phyloP scores from a whole-genome alignment of 2,797 vertebrate genomes.

The Acipenser ruthenus region DNA sequence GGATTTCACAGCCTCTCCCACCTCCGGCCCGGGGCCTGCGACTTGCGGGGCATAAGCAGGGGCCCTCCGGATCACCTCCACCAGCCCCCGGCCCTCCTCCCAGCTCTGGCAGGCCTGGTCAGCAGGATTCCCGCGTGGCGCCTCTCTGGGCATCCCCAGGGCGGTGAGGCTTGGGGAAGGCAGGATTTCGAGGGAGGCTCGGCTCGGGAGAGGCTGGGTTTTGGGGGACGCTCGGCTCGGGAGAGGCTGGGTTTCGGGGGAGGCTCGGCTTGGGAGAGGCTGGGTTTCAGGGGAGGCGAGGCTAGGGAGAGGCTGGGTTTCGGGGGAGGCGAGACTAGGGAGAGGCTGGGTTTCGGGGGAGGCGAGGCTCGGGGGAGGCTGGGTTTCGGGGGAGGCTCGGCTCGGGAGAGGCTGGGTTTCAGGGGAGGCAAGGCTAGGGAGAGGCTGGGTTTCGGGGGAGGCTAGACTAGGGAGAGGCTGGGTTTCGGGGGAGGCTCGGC shows the following conservation, averaged over 20 bases:
- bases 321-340: conserved; percentile 16
- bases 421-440: conserved; percentile 43
- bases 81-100: conserved; percentile 49
- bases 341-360: conserved; percentile 13
- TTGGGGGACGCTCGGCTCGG: conserved; percentile 8
- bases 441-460: conserved; percentile 31
- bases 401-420: conserved; percentile 33
- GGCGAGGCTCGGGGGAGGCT: conserved; percentile 21
- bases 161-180: conserved; percentile 39
- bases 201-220: neutral
- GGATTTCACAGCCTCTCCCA: no score
- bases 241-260: conserved; percentile 23
- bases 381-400: neutral
- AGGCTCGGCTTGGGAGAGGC: rapidly evolving
- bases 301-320: neutral
- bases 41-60: conserved; percentile 10
- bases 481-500: conserved; percentile 11
- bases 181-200: neutral
- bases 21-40: conserved; percentile 21
- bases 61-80: conserved; percentile 61
- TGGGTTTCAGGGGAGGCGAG: neutral
- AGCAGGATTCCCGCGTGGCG: no score
- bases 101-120: conserved; percentile 6
- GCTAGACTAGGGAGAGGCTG: no score
- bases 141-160: conserved; percentile 13